Base-by-base conservation (phyloP, 2,113 vertebrate species). In the Pomatostomus ruficeps region DNA sequence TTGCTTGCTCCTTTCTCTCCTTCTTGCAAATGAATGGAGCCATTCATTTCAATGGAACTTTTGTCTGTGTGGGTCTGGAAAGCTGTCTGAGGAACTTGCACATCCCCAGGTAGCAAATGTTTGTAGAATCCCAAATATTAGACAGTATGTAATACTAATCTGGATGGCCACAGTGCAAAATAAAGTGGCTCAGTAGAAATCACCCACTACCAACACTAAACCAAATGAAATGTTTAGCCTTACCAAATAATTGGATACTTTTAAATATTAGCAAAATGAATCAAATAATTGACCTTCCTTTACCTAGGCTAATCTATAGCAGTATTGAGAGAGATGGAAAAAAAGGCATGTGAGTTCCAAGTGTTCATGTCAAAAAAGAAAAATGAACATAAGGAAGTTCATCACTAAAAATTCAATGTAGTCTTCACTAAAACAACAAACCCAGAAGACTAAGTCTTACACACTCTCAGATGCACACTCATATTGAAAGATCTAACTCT, bases 41-140 rank as follows among this genome's bases (percentile, higher is more conserved):
- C 87, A 97, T 98, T 98, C 97, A 98, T 96, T 87, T 95, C 97
- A 97, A 95, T 76, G 63, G 94, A 82, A 89, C 88, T 92, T 92
- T 94, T 96, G 93, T 97, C 83, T 55, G 59, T 83, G 80, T 87
- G 76, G 83, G 88, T 97, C 96, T 97, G 96, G 95, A 97, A 97
- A 95, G 78, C 89, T 57, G 85, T 74, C 88, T 96, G 89, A 93
- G 72, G 70, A 89, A 49, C 87, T 58, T 3, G 16, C 62, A 79
- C 93, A 96, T 94, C 90, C 97, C 90, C 95, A 96, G 96, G 94
- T 94, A 97, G 96, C 77, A 95, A 97, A 97, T 94, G 88, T 95
- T 95, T 97, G 91, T 85, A 96, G 93, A 97, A 95, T 94, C 75
- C 80, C 48, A 68, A 85, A 82, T 36, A 71, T 86, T 70, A 88